A percentile compares a stretch with the other conserved stretches of the same genome.
phyloP scores from a whole-genome alignment of 2,113 vertebrate species.

The Ceuthmochares aereus region DNA sequence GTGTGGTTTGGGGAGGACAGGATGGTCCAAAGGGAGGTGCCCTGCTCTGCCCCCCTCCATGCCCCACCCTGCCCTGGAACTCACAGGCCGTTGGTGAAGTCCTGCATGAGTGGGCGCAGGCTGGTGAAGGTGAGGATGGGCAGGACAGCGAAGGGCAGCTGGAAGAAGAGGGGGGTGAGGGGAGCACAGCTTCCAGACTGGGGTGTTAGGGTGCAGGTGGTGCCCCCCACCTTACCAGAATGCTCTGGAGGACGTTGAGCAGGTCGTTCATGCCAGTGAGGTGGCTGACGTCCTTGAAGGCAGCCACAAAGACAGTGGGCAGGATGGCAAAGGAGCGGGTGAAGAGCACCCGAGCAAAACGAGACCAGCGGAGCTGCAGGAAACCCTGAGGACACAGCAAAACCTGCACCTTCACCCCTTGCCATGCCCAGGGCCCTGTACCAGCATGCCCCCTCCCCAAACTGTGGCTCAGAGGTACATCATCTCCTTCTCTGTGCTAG shows the following conservation, averaged over 20 bases:
- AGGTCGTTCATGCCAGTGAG: slow-evolving; percentile 80
- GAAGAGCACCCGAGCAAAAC: slow-evolving; percentile 77
- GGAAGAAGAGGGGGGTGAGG: not conserved
- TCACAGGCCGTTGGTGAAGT: slow-evolving; percentile 80
- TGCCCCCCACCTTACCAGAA: slow-evolving; percentile 71
- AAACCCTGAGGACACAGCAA: slow-evolving; percentile 69
- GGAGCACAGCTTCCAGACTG: fast-evolving
- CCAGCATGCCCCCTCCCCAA: too few species aligned
- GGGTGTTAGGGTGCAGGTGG: not conserved
- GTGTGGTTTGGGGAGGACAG: not conserved
- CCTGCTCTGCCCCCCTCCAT: not conserved
- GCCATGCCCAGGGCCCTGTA: fast-evolving
- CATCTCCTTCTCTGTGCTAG: not conserved
- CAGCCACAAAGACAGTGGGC: slow-evolving; percentile 75
- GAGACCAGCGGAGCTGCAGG: slow-evolving; percentile 80
- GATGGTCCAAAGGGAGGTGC: not conserved
- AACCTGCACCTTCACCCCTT: not conserved
- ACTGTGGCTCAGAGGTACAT: not conserved
- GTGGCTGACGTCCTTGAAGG: slow-evolving; percentile 76
- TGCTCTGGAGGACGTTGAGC: slow-evolving; percentile 83
- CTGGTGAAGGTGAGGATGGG: slow-evolving; percentile 84
- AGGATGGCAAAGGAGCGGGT: slow-evolving; percentile 82
- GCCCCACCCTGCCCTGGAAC: not conserved
- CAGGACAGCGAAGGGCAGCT: slow-evolving; percentile 81
- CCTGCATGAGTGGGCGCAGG: slow-evolving; percentile 77